phyloP scores from a whole-genome alignment of 2,113 vertebrate species.

The Guaruba guarouba region DNA sequence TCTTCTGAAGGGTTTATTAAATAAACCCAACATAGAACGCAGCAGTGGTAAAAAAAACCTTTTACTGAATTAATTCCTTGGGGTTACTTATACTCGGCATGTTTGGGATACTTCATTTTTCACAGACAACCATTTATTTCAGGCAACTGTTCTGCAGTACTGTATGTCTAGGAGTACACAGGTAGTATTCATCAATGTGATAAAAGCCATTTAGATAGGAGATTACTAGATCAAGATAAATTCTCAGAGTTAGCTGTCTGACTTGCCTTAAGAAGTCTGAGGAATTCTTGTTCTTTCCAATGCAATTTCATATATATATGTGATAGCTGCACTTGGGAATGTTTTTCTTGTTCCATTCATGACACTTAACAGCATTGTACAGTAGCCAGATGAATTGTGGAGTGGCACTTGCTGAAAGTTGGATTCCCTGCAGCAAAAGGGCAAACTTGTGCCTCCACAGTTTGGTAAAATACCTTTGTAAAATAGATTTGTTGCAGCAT shows the following conservation, averaged over 20 bases:
- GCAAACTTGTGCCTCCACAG: not conserved
- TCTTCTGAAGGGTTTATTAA: not conserved
- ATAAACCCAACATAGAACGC: not conserved
- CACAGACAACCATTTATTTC: not conserved
- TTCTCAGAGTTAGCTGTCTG: not conserved
- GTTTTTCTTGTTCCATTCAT: not conserved
- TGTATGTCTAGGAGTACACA: not conserved
- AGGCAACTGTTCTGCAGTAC: not conserved
- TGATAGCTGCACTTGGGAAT: not conserved
- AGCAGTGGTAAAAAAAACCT: not conserved
- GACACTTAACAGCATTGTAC: not conserved
- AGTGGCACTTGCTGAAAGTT: not conserved
- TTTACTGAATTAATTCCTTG: not conserved
- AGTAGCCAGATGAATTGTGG: not conserved
- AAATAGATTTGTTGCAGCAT: not conserved
- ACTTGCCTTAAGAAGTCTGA: not conserved
- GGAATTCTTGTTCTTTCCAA: not conserved
- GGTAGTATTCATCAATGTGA: not conserved
- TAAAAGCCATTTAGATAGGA: not conserved
- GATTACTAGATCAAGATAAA: not conserved
- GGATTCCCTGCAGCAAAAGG: not conserved
- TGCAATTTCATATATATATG: not conserved
- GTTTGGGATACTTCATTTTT: not conserved
- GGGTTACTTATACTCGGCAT: not conserved
- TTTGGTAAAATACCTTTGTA: not conserved